Base-by-base conservation (phyloP, 2,113 vertebrate species). In the Engraulis encrasicolus region DNA sequence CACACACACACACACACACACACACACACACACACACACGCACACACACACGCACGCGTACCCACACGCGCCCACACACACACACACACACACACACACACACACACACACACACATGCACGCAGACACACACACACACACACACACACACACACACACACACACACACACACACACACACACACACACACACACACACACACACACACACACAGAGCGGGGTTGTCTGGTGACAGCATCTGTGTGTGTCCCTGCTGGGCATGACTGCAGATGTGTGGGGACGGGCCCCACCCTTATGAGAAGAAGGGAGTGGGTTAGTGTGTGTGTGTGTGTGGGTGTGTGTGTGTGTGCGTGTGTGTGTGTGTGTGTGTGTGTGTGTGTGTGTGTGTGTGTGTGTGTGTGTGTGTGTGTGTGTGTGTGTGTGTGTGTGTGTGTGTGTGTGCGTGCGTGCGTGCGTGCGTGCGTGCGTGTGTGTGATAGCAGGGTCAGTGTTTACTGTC, bases 401-500 rank as follows among this genome's bases (percentile, higher is more conserved):
- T n/a, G 82, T 61, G 50, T 83, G 38, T 11, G 11, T 14, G n/a
- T 66, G 58, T 66, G 58, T 66, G 58, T 23, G 27, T 45, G 40
- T 45, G 40, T 78, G 49, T 37, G 61, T 74, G 78, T 82, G 20
- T 81, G 31, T 79, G 79, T 85, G 54, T 86, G 84, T 85, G 79
- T 45, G 78, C 79, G 20, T 81, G 31, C 66, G 79, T 85, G 54
- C n/a, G n/a, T n/a, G n/a, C n/a, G n/a, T n/a, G n/a, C n/a, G n/a
- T n/a, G 54, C 27, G 58, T 89, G 88, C 89, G 86, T 85, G 88
- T 90, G 86, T 90, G 85, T 87, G 90, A 93, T 92, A 88, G 89
- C 80, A 71, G 93, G 91, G 94, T 94, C 92, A 92, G 87, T 89
- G 91, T 89, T 89, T 93, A 91, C 93, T 94, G 94, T 94, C 94